Conservation (phyloP, 2,888 invertebrate genomes). For the Seira musarum region DNA sequence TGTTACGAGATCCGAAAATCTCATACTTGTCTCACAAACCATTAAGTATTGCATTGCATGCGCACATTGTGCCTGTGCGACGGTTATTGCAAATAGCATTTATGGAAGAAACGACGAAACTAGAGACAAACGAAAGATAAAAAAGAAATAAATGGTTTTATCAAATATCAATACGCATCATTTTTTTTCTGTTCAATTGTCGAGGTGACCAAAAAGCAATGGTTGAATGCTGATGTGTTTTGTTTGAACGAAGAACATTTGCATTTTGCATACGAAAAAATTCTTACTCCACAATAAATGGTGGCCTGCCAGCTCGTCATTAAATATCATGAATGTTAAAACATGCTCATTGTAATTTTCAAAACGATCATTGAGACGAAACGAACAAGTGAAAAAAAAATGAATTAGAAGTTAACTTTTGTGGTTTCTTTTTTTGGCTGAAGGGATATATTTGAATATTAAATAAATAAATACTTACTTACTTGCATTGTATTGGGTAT, state of each 20-base stretch:
- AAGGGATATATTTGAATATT: not conserved
- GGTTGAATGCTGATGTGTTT: no score
- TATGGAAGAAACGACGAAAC: constrained; percentile 21
- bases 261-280: no score
- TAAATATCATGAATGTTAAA: not conserved
- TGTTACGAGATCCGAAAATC: constrained; percentile 8
- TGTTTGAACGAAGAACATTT: no score
- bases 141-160: constrained; percentile 40
- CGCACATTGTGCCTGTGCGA: not conserved
- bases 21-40: not conserved
- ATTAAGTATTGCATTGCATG: not conserved
- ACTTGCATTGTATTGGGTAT: constrained; percentile 6
- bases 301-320: no score
- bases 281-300: no score
- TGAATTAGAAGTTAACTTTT: not conserved
- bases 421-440: constrained; percentile 9
- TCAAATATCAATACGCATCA: constrained; percentile 40
- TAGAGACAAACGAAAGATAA: constrained; percentile 19
- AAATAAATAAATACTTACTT: no score
- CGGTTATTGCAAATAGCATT: constrained; percentile 48
- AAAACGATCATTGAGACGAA: not conserved
- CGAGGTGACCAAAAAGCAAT: no score
- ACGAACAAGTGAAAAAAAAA: not conserved
- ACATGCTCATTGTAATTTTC: not conserved
- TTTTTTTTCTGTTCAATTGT: constrained; percentile 15